Conservation (phyloP, 2,888 invertebrate species). For the Temnothorax unifasciatus region DNA sequence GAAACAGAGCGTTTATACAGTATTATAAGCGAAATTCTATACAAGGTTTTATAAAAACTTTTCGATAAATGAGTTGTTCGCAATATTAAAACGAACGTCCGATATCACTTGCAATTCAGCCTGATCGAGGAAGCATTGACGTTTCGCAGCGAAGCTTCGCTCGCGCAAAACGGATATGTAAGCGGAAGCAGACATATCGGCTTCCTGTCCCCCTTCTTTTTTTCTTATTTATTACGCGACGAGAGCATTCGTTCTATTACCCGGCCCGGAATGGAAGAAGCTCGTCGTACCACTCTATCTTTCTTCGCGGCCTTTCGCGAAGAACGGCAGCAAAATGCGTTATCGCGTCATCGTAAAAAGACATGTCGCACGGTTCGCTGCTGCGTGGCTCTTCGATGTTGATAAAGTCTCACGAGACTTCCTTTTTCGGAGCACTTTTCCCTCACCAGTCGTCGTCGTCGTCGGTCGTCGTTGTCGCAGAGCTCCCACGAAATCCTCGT, state of each 20-base stretch:
- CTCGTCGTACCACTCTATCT: conserved; percentile 46
- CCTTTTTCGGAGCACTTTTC: conserved; percentile 50
- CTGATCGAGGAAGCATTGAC: conserved; percentile 17
- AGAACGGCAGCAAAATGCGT: conserved; percentile 54
- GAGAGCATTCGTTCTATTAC: conserved; percentile 50
- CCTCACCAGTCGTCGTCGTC: conserved; percentile 27
- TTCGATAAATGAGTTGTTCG: conserved; percentile 4
- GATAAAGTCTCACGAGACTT: conserved; percentile 53
- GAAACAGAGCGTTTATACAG: neutral
- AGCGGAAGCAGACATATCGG: conserved; percentile 20
- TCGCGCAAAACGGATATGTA: neutral
- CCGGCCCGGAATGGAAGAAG: conserved; percentile 1
- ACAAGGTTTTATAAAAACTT: neutral
- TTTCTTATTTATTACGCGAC: conserved; percentile 42
- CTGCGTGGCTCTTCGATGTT: conserved; percentile 16
- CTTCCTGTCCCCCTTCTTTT: conserved; percentile 25
- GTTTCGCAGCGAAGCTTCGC: neutral
- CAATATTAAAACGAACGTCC: neutral
- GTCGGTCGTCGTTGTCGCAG: conserved; percentile 35
- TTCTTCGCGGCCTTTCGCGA: conserved; percentile 6
- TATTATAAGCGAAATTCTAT: conserved; percentile 1
- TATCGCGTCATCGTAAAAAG: conserved; percentile 59
- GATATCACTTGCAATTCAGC: conserved; percentile 30
- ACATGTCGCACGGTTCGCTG: conserved; percentile 42
- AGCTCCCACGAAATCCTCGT: conserved; percentile 43